These are phyloP conservation scores for Pseudococcus jackbeardsleyi DNA, from an alignment of 2,888 invertebrate genomes.

Conservation along the genomic window DNA sequence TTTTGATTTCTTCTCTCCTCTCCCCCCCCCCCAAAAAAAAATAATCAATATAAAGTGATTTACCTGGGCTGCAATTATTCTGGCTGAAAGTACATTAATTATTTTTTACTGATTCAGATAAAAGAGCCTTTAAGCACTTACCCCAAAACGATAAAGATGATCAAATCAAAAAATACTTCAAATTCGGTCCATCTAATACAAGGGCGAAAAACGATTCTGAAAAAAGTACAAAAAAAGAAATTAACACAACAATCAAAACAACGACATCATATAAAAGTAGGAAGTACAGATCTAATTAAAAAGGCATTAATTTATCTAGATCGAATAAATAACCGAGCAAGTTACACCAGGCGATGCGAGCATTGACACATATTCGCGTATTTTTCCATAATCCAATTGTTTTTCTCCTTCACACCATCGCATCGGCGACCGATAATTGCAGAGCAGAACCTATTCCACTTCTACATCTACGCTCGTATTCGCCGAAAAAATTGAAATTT, in stretches of 20 bases:
- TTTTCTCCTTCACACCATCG: conserved; percentile 22
- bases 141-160: background rate
- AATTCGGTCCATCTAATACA: background rate
- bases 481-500: background rate
- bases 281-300: too few relatives aligned
- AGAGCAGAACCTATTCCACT: background rate
- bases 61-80: too few relatives aligned
- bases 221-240: background rate
- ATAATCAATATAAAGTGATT: too few relatives aligned
- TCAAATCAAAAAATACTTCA: too few relatives aligned
- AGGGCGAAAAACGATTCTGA: background rate
- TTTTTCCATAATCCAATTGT: background rate
- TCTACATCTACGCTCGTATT: background rate
- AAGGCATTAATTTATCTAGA: too few relatives aligned
- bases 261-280: too few relatives aligned
- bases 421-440: background rate
- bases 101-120: too few relatives aligned
- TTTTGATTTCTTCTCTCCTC: too few relatives aligned
- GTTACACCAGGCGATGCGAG: too few relatives aligned
- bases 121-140: background rate
- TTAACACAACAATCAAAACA: background rate
- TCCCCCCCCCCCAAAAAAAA: too few relatives aligned
- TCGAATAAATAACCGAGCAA: too few relatives aligned
- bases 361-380: background rate
- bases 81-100: too few relatives aligned